Evolutionary conservation across 2,888 invertebrate species (phyloP).

Genomic region (Nymphalis c-album): DNA sequence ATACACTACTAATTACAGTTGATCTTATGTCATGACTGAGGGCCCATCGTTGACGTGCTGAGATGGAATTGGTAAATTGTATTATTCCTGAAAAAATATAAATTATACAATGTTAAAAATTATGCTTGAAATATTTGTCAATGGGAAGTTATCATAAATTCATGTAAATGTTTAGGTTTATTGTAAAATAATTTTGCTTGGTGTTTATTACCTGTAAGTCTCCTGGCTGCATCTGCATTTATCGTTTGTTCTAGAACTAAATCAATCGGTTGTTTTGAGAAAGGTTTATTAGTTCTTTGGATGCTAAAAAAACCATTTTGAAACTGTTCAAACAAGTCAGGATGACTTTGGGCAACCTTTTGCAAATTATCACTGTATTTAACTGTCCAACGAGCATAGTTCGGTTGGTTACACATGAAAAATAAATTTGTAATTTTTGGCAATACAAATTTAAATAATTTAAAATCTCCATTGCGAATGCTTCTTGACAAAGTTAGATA

Average conservation of each 20-base stretch:
- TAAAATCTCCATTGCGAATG: too few species aligned
- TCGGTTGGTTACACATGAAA: constrained; percentile 38
- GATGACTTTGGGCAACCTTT: constrained; percentile 38
- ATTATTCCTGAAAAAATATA: constrained; percentile 41
- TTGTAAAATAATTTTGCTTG: too few species aligned
- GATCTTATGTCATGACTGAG: constrained; percentile 41
- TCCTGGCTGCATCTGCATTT: constrained; percentile 52
- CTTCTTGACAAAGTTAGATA: too few species aligned
- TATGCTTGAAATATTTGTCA: too few species aligned
- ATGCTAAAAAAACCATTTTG: constrained; percentile 39
- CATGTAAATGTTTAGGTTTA: too few species aligned
- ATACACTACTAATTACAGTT: constrained; percentile 34
- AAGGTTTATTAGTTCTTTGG: constrained; percentile 39
- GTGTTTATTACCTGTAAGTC: constrained; percentile 40
- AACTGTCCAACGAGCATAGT: constrained; percentile 41
- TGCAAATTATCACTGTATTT: constrained; percentile 39
- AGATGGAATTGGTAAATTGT: constrained; percentile 40
- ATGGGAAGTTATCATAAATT: too few species aligned
- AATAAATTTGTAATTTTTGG: too few species aligned
- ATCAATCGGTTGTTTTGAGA: constrained; percentile 43
- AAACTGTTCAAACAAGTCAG: constrained; percentile 34
- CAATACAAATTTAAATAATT: too few species aligned
- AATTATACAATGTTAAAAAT: too few species aligned
- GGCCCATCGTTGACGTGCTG: constrained; percentile 41
- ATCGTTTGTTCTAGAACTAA: constrained; percentile 49